Evolutionary conservation across 1,140 invertebrate genomes (phyloP), one percentile per base, ranked within the genome.

Genomic region (Eulimnadia texana): DNA sequence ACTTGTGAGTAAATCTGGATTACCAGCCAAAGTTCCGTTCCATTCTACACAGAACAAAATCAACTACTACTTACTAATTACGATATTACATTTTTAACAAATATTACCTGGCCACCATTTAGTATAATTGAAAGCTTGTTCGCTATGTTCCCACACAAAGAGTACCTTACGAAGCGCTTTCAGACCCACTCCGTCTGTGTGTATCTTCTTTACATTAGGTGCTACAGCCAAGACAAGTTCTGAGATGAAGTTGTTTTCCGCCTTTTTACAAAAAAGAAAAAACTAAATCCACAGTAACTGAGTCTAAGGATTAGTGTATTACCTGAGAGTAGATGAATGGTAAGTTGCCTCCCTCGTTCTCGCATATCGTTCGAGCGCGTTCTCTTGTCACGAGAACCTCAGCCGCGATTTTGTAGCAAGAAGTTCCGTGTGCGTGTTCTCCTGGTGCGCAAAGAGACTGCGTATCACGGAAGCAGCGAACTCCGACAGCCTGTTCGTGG

Each of bases 191-290:
- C 78, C 79, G 16, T 76, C 74, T 24, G 79, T 80, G 70, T 80
- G 75, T 10, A 80, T 68, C 10, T 72, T 73, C 1, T 66, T 67
- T n/a, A 73, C 69, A 53, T 74, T 65, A n/a, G 76, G 72, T 50
- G 76, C 64, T 19, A 54, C 66, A 25, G 72, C 71, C 16, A 72
- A 58, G 60, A 82, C 64, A 71, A 78, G 72, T 64, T 79, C 78
- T 16, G 80, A 82, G 9, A 83, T 53, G 62, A 81, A 81, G 67
- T 82, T 74, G 67, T 78, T 82, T 70, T 83, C 81, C n/a, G 68
- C 68, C 68, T 80, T 72, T 16, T 60, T 66, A 49, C 29, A 53
- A 63, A 55, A 23, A 54, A 25, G 49, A n/a, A 22, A 1, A 3
- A 24, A 11, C 19, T 16, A 50, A 24, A 13, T 9, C 19, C 27